Base-by-base conservation (phyloP, 2,797 vertebrate species). In the Scolopax bukidnonensis region DNA sequence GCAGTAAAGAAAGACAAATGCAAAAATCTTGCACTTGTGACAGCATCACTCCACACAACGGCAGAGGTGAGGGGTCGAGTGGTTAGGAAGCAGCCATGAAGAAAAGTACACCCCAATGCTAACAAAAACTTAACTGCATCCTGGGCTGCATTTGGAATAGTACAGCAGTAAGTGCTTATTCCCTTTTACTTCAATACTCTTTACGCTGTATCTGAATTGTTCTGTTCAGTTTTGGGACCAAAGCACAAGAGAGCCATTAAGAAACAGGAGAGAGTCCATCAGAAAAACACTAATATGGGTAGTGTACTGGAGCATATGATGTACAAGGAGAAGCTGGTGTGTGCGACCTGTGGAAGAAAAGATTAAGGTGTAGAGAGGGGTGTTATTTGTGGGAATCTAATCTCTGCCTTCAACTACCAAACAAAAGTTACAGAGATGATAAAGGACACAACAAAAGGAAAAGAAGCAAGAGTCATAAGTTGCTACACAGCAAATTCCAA, bases 11-110 rank as follows among this genome's bases (percentile, higher is more conserved):
- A 45, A 80, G 64, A 69, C 36, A 51, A 87, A 28, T 14, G 11
- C 33, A 75, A 79, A 75, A 74, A n/a, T 43, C 16, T 53, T 56
- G 54, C 40, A 27, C 18, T 33, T 56, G 21, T 33, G 38, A 45
- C 11, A 43, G 8, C 1, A 0, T 23, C 67, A 59, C 16, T 38
- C 1, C 0, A 57, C 1, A 1, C 7, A 63, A 86, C 16, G 54
- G 40, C 43, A 67, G 38, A 70, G 38, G 38, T 5, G 2, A 3
- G 36, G 23, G 18, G 6, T 25, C 2, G 1, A 53, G 18, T 20
- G 19, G 19, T 50, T 23, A 63, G 33, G 54, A 64, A 83, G 59
- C 13, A 38, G 50, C 45, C 28, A 16, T 33, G 30, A 36, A 68
- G 28, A 67, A 45, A 67, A 75, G 20, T 14, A 59, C 17, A 78